Conservation (phyloP, 2,113 vertebrate species). For the Oxyura jamaicensis region DNA sequence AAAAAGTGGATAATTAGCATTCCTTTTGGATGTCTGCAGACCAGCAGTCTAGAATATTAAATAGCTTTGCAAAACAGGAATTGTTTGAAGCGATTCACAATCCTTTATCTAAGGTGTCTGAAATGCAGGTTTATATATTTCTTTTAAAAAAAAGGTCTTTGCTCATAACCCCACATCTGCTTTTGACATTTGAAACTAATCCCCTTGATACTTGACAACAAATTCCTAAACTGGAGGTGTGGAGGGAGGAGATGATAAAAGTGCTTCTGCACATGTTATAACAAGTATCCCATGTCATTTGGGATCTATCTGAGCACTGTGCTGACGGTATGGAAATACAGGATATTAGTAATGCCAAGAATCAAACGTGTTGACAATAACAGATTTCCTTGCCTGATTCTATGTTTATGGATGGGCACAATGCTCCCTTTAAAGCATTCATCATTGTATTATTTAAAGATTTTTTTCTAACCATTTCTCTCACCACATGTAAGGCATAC, state of each 20-base stretch:
- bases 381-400: neutral
- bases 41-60: slow-evolving; percentile 65
- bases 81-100: slow-evolving; percentile 51
- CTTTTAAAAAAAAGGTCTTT: neutral
- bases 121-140: neutral
- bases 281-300: slow-evolving; percentile 47
- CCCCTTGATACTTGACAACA: slow-evolving; percentile 33
- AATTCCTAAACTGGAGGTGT: slow-evolving; percentile 34
- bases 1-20: slow-evolving; percentile 74
- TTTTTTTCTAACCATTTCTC: neutral
- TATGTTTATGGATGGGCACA: neutral
- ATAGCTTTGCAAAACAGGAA: slow-evolving; percentile 58
- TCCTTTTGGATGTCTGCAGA: slow-evolving; percentile 68
- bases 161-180: neutral
- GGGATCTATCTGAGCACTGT: neutral
- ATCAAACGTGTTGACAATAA: neutral
- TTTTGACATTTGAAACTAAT: slow-evolving; percentile 46
- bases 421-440: neutral
- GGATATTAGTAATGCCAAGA: neutral
- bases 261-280: slow-evolving; percentile 60
- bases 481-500: neutral
- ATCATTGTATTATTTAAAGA: neutral
- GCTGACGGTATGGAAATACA: slow-evolving; percentile 17
- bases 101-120: slow-evolving; percentile 29
- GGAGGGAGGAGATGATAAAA: slow-evolving; percentile 40